Evolutionary conservation across 2,113 vertebrate species (phyloP).

Genomic region (Heteronetta atricapilla): DNA sequence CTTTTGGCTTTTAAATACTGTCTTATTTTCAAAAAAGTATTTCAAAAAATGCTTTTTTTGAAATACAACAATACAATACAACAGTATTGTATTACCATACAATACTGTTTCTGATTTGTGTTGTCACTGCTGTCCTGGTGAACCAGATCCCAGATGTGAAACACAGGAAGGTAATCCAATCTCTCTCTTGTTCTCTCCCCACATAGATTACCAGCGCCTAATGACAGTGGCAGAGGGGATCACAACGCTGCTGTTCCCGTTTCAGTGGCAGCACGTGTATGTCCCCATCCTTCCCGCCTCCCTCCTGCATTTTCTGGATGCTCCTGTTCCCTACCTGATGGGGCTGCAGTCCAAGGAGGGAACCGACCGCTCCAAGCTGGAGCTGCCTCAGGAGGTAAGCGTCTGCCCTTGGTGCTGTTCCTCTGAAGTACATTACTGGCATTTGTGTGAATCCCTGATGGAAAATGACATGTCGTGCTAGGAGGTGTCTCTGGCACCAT

Average conservation of each 20-base stretch:
- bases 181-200: neutral
- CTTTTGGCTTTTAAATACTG: neutral
- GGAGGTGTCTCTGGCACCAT: neutral
- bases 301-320: conserved; percentile 93
- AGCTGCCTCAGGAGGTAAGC: conserved; percentile 95
- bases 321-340: conserved; percentile 96
- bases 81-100: too few species aligned
- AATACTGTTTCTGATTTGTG: neutral
- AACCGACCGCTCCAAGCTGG: conserved; percentile 91
- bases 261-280: conserved; percentile 98
- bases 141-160: neutral
- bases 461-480: neutral
- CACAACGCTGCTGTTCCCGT: conserved; percentile 92
- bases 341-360: conserved; percentile 94
- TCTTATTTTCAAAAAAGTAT: neutral
- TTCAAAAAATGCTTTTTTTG: too few species aligned
- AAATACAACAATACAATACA: too few species aligned
- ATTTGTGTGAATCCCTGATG: neutral
- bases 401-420: neutral
- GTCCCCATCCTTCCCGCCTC: conserved; percentile 95
- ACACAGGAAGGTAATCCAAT: neutral
- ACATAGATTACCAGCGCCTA: conserved; percentile 92
- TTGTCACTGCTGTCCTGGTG: neutral
- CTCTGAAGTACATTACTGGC: rapidly evolving
- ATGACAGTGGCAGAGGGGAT: conserved; percentile 95